Conservation (phyloP, 2,888 invertebrate species). For the Biston betularia region DNA sequence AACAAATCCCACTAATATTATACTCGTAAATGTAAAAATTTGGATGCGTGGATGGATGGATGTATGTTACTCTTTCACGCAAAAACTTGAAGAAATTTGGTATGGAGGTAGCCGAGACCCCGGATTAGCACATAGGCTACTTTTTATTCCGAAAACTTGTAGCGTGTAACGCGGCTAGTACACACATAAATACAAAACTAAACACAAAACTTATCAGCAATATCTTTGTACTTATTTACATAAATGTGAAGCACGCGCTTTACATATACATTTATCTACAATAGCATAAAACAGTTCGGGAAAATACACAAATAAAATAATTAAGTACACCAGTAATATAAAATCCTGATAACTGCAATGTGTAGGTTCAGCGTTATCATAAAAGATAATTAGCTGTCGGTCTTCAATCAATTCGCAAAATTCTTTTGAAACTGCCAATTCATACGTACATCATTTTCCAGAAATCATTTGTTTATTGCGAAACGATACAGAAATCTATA, state of each 20-base stretch:
- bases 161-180: too few relatives aligned
- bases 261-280: neutral
- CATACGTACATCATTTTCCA: neutral
- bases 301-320: neutral
- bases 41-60: too few relatives aligned
- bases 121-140: too few relatives aligned
- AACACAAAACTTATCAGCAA: neutral
- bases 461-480: slow-evolving; percentile 1
- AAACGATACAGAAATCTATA: neutral
- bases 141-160: too few relatives aligned
- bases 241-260: neutral
- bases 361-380: neutral
- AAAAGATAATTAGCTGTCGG: neutral
- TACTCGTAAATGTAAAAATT: too few relatives aligned
- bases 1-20: too few relatives aligned
- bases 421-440: neutral
- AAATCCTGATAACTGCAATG: neutral
- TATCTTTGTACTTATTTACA: neutral
- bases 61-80: too few relatives aligned
- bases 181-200: too few relatives aligned
- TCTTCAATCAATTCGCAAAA: neutral
- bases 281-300: too few relatives aligned
- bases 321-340: neutral
- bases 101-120: too few relatives aligned
- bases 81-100: too few relatives aligned